Conservation (phyloP, 1,140 invertebrate genomes). For the Tetragnatha versicolor region DNA sequence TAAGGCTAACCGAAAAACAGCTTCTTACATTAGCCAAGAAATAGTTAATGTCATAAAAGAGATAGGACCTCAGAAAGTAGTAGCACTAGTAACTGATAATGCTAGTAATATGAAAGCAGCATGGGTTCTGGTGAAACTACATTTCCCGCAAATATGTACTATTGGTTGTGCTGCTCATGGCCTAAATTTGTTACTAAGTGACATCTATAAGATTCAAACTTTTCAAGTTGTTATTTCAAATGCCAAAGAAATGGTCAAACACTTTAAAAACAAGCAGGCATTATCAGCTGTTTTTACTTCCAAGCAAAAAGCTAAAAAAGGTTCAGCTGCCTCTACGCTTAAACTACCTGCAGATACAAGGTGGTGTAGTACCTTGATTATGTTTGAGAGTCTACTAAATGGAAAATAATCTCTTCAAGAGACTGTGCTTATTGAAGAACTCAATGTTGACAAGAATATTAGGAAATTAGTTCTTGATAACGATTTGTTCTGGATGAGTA, state of each 20-base stretch:
- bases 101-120: background rate
- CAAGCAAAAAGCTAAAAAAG: background rate
- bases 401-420: background rate
- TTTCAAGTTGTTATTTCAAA: no score
- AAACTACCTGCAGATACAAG: background rate
- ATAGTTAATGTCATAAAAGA: background rate
- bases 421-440: background rate
- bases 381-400: background rate
- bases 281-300: background rate
- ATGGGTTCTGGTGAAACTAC: background rate
- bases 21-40: background rate
- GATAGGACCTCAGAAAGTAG: background rate
- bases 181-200: background rate
- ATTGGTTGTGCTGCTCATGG: background rate
- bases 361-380: background rate
- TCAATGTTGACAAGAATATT: background rate
- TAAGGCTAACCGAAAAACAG: background rate
- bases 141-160: background rate
- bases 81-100: background rate
- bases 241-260: background rate
- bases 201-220: background rate
- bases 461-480: background rate
- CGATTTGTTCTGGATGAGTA: background rate
- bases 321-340: background rate
- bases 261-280: background rate